phyloP scores from a whole-genome alignment of 2,888 invertebrate genomes.

The Polydrusus cervinus region DNA sequence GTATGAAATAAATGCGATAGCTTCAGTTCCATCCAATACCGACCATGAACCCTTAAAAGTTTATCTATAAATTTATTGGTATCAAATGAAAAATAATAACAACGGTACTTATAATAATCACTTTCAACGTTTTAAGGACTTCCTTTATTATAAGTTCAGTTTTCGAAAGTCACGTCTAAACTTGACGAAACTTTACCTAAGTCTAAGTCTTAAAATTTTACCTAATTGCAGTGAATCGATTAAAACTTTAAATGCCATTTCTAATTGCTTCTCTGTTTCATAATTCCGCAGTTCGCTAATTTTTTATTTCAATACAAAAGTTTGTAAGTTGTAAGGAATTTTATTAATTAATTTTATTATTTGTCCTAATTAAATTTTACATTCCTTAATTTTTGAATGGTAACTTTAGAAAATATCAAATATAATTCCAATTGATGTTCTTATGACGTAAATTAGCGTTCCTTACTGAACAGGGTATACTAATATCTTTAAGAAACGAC shows the following conservation, averaged over 20 bases:
- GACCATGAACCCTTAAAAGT: too few relatives aligned
- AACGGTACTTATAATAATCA: background rate
- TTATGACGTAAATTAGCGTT: too few relatives aligned
- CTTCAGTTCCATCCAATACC: too few relatives aligned
- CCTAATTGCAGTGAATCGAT: background rate
- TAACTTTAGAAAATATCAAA: too few relatives aligned
- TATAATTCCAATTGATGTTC: too few relatives aligned
- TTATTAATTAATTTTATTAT: background rate
- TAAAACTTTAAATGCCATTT: constrained; percentile 2
- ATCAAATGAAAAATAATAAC: too few relatives aligned
- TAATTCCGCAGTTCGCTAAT: background rate
- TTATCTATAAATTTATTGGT: background rate
- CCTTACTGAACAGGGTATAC: too few relatives aligned
- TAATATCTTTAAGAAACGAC: too few relatives aligned
- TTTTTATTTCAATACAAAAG: background rate
- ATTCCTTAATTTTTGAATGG: too few relatives aligned
- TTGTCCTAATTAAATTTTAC: too few relatives aligned
- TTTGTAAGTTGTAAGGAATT: too few relatives aligned
- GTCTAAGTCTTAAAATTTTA: constrained; percentile 1
- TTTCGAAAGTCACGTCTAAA: background rate
- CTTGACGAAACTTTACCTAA: background rate
- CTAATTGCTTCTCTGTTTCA: background rate
- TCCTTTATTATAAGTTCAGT: constrained; percentile 1
- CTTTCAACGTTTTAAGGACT: background rate
- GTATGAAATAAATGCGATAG: too few relatives aligned